Evolutionary conservation across 2,888 invertebrate genomes (phyloP), one percentile per base, ranked within the genome.

Genomic region (Priocnemis perturbator): DNA sequence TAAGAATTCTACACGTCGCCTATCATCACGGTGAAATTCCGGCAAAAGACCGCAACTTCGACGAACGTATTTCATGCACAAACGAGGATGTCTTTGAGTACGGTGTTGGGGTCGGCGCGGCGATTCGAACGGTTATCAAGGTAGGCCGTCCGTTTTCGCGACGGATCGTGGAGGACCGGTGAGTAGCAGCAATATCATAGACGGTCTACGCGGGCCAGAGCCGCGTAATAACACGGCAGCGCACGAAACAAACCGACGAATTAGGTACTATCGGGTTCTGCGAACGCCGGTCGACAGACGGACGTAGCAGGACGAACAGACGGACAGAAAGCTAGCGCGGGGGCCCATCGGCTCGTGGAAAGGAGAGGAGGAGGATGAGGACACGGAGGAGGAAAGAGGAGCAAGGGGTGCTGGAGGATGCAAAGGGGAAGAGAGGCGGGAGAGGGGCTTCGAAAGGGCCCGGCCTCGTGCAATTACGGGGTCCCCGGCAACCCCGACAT

Each of bases 391-490:
- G 61, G 62, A 47, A 14, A 60, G 50, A 57, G 21, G 60, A 45
- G 66, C 69, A 56, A 68, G 67, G 61, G 65, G 69, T 64, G 58
- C 53, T 26, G 30, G 56, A 63, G 64, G 21, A 60, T 59, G 69
- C 55, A 62, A 67, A 53, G 60, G 71, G 45, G 62, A 60, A 62
- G 65, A 53, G 60, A 67, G 45, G 62, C 57, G 60, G 65, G 67
- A 67, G 58, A 60, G 58, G 66, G 26, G 75, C 79, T 81, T 78
- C 78, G 79, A 82, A 81, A 81, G 79, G 81, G 78, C 77, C 81
- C 79, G 79, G 78, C 78, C 79, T 81, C 79, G 84, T 86, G 88
- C 87, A 88, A 88, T 88, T 88, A 88, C 88, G 83, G 78, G 81
- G 78, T 81, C 80, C 37, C 76, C 74, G 78, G 80, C 81, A 87